phyloP scores from a whole-genome alignment of 2,797 vertebrate genomes.

The Diceros bicornis region DNA sequence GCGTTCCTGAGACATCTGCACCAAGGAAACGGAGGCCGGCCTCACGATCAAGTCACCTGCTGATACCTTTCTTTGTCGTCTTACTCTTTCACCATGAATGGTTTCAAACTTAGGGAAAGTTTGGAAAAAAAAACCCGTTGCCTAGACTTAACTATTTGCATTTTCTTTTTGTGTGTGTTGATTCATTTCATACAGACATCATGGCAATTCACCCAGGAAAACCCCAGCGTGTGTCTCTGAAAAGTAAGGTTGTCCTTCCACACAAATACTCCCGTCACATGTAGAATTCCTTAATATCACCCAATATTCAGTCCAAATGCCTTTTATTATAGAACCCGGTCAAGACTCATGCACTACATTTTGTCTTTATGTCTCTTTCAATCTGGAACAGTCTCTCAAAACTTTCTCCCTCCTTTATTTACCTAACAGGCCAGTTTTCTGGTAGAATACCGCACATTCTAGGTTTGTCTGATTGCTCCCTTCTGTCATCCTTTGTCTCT shows the following conservation, averaged over 20 bases:
- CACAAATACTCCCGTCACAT: no score
- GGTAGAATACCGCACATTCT: neutral
- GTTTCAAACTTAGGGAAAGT: neutral
- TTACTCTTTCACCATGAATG: neutral
- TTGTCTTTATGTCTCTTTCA: neutral
- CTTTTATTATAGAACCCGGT: neutral
- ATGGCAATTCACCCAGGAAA: neutral
- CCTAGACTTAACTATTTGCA: neutral
- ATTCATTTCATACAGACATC: fast-evolving
- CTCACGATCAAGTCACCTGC: fast-evolving
- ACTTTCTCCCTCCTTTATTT: neutral
- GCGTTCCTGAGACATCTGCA: neutral
- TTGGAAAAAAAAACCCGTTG: no score
- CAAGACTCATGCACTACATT: fast-evolving
- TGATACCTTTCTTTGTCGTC: no score
- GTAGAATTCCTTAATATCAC: fast-evolving
- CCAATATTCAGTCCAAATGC: fast-evolving
- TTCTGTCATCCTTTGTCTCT: neutral
- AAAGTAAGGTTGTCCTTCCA: fast-evolving
- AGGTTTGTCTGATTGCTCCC: neutral
- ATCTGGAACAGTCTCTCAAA: neutral
- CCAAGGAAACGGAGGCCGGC: neutral
- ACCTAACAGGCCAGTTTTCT: no score
- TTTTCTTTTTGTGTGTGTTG: no score
- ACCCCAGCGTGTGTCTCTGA: neutral